Evolutionary conservation across 2,888 invertebrate species (phyloP), one percentile per base, ranked within the genome.

Genomic region (Brachynemurus nebulosus): DNA sequence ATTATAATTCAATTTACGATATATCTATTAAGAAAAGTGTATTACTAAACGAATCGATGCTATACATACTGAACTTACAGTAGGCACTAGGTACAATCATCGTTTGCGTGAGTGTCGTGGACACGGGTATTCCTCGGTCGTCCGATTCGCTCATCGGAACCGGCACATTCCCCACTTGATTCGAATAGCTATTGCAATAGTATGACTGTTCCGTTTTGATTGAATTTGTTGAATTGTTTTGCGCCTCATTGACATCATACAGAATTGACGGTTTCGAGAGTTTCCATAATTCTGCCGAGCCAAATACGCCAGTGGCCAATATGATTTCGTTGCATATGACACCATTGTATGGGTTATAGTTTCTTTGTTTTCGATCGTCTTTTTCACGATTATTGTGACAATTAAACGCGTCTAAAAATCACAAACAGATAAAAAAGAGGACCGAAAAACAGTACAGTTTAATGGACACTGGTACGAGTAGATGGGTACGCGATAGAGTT

Each of bases 321-420:
- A 97, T 96, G 69, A 95, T 95, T 78, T 96, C 93, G 77, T 93
- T 93, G 79, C 92, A 92, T 70, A 93, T 86, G 67, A 95, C 92
- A 66, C 92, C 92, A 73, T 93, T 93, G 78, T 93, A 93, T 64
- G 92, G 90, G 78, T 93, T 93, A 71, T 81, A 82, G 82, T 81
- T 82, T 79, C 81, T 82, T 61, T 71, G 74, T 65, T 80, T 80
- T 61, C 78, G 73, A 57, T 82, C 82, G 59, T 83, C 82, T 59
- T 76, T 76, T 68, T 77, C 75, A 66, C 74, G 75, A 63, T 74
- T 74, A 70, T 72, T 78, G 64, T 80, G 79, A 66, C 71, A 74
- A 59, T 80, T 80, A 67, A 81, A 71, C 60, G 80, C 78, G 72
- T 82, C 81, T 81, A 74, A 66, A 77, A 76, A 45, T 46, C 35